A percentile compares a stretch with the other conserved stretches of the same genome.
These are phyloP conservation scores for Pemphredon lugubris DNA, from an alignment of 2,888 invertebrate species.

Conservation along the genomic window DNA sequence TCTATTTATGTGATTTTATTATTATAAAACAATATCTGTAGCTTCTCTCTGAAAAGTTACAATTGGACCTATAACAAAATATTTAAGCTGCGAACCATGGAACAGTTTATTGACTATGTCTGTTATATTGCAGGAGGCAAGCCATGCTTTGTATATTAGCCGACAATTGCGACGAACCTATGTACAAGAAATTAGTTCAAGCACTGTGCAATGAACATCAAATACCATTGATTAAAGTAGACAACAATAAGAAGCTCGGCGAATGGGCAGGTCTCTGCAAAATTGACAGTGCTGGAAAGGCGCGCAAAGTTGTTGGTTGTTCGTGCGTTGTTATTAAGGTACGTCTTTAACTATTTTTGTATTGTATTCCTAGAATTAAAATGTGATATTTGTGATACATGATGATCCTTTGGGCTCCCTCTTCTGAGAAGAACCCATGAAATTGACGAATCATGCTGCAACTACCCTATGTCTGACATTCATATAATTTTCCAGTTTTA, in stretches of 20 bases:
- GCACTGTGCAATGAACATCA: constrained; percentile 99
- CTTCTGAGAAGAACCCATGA: constrained; percentile 81
- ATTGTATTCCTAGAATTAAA: background rate
- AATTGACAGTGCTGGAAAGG: constrained; percentile 99
- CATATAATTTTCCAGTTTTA: constrained; percentile 7
- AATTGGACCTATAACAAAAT: too few species aligned
- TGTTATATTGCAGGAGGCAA: constrained; percentile 88
- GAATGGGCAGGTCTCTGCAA: constrained; percentile 99
- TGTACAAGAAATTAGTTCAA: constrained; percentile 98
- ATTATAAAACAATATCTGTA: background rate
- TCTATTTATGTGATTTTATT: too few species aligned
- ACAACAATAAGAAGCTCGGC: constrained; percentile 99
- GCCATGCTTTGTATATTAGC: constrained; percentile 98
- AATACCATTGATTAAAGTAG: constrained; percentile 98
- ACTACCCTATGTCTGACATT: constrained; percentile 71
- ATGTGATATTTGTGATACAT: constrained; percentile 37
- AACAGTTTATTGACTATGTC: too few species aligned
- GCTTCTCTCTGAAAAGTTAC: too few species aligned
- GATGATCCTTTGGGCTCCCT: constrained; percentile 81
- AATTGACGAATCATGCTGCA: constrained; percentile 46
- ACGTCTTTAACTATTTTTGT: constrained; percentile 23
- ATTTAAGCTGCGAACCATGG: too few species aligned
- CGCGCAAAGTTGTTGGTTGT: constrained; percentile 98
- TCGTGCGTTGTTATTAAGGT: constrained; percentile 98
- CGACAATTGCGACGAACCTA: constrained; percentile 98